Percentiles rank a stretch among this genome's conserved stretches.
These are phyloP conservation scores for Rousettus madagascariensis DNA, from an alignment of 2,797 vertebrate species.

Conservation along the genomic window DNA sequence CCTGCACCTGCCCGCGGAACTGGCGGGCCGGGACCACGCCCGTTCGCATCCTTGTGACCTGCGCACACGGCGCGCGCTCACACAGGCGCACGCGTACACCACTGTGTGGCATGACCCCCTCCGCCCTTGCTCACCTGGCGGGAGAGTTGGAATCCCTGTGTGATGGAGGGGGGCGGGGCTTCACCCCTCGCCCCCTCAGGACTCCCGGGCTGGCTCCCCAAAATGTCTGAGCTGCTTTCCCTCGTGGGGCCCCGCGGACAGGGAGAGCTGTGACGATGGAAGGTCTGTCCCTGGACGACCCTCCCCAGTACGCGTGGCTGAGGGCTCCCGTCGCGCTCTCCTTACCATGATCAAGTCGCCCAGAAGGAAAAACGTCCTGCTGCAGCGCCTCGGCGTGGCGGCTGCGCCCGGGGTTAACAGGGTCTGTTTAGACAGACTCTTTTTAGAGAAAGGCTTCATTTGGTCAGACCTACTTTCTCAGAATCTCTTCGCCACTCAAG, in stretches of 20 bases:
- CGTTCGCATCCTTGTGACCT: background rate
- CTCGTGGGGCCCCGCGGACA: rapidly evolving
- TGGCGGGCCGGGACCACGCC: too few relatives aligned
- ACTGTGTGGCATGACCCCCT: background rate
- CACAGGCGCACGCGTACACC: too few relatives aligned
- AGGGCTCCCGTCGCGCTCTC: background rate
- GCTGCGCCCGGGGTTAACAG: background rate
- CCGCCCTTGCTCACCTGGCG: background rate
- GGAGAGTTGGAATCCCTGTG: background rate
- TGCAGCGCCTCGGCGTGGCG: background rate
- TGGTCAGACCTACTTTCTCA: background rate
- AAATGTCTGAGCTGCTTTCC: background rate
- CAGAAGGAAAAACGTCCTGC: background rate
- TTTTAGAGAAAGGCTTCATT: background rate
- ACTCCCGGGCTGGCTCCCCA: background rate
- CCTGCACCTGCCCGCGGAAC: too few relatives aligned
- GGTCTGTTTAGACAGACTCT: background rate
- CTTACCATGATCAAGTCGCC: background rate
- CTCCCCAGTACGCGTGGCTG: rapidly evolving
- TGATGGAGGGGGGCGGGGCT: too few relatives aligned
- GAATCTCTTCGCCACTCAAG: background rate
- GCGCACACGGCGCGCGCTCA: background rate
- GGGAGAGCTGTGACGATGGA: rapidly evolving
- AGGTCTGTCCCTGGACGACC: background rate
- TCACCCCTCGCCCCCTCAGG: background rate